Percentiles rank a stretch among this genome's conserved stretches.
These are phyloP conservation scores for Centroberyx gerrardi DNA, from an alignment of 2,797 vertebrate genomes.

Conservation along the genomic window DNA sequence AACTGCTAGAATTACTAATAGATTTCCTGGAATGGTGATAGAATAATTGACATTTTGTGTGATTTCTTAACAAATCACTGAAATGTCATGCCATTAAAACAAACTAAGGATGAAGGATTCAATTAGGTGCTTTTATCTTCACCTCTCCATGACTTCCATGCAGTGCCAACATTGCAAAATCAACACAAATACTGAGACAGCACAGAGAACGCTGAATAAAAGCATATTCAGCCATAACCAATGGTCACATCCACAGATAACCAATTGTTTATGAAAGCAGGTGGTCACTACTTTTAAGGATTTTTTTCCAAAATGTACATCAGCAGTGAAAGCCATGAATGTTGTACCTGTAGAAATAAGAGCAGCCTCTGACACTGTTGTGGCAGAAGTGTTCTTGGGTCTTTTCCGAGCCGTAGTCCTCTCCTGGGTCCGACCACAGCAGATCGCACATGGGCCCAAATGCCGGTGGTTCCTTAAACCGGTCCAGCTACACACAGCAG, in stretches of 20 bases:
- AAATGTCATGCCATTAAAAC: conserved; percentile 28
- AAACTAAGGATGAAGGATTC: conserved; percentile 27
- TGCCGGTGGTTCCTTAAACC: conserved; percentile 98
- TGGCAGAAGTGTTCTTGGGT: conserved; percentile 97
- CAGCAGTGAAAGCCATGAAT: background rate
- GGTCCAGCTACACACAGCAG: conserved; percentile 92
- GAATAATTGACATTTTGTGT: background rate
- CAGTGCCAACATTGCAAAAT: conserved; percentile 25
- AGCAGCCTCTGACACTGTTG: conserved; percentile 98
- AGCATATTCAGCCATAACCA: conserved; percentile 36
- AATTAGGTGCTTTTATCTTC: conserved; percentile 15
- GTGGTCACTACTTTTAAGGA: too few species aligned
- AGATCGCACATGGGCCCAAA: conserved; percentile 99
- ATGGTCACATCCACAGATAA: conserved; percentile 67
- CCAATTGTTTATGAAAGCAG: conserved; percentile 59
- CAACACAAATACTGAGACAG: conserved; percentile 52
- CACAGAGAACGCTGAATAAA: conserved; percentile 53
- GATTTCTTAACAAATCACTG: conserved; percentile 1
- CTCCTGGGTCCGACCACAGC: conserved; percentile 97
- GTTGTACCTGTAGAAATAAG: conserved; percentile 97
- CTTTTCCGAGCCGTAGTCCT: conserved; percentile 98
- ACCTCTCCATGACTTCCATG: conserved; percentile 40
- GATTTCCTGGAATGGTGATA: background rate
- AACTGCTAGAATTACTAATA: background rate
- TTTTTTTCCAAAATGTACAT: too few species aligned